Conservation (phyloP, 1,140 invertebrate species). For the Pseudomyrmex concolor region DNA sequence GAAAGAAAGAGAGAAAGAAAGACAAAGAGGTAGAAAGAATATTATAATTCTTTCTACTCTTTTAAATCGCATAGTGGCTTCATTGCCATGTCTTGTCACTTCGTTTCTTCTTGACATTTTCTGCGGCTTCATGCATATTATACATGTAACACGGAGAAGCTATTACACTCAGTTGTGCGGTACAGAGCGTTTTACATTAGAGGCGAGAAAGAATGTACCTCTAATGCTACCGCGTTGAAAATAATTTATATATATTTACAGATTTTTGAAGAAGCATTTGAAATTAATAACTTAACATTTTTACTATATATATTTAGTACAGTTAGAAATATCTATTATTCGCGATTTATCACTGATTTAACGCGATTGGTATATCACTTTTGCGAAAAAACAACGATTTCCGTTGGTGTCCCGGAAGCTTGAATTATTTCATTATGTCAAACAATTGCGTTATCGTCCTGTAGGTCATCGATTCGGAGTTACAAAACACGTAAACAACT, state of each 20-base stretch:
- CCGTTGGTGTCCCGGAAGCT: conserved; percentile 9
- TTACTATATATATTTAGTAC: background rate
- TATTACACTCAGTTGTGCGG: conserved; percentile 17
- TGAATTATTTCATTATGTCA: conserved; percentile 42
- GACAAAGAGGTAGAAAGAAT: too few relatives aligned
- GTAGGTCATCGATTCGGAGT: conserved; percentile 53
- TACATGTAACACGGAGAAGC: conserved; percentile 44
- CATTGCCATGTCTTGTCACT: background rate
- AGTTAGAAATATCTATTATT: background rate
- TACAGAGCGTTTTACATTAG: conserved; percentile 39
- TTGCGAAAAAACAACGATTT: conserved; percentile 10
- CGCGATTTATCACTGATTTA: conserved; percentile 27
- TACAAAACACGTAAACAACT: conserved; percentile 45
- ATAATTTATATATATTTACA: background rate
- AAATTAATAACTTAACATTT: conserved; percentile 3
- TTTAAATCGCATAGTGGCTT: background rate
- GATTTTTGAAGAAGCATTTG: background rate
- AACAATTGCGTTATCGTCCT: conserved; percentile 30
- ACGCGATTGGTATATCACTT: conserved; percentile 18
- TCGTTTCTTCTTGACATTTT: conserved; percentile 17
- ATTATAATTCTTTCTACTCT: background rate
- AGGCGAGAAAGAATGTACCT: background rate
- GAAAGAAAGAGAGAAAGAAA: too few relatives aligned
- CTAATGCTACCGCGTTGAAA: conserved; percentile 44
- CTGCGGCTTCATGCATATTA: conserved; percentile 26